A percentile compares a stretch with the other conserved stretches of the same genome.
phyloP scores from a whole-genome alignment of 2,113 vertebrate genomes.

The Caretta caretta region DNA sequence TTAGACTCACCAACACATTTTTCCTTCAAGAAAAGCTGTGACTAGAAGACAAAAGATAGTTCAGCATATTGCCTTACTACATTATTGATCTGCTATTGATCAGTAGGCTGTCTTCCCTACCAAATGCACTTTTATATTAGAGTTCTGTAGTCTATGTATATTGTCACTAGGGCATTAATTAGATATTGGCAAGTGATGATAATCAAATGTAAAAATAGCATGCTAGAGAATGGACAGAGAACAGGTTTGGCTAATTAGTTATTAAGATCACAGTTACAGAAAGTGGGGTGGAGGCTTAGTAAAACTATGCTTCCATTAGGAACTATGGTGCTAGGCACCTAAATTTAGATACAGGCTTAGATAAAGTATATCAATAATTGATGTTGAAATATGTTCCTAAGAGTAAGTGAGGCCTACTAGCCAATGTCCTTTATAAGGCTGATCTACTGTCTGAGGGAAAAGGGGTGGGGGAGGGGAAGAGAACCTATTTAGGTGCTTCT shows the following conservation, averaged over 20 bases:
- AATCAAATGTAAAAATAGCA: background rate
- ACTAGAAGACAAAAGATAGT: background rate
- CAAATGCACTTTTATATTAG: background rate
- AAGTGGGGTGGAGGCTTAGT: background rate
- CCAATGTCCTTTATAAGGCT: background rate
- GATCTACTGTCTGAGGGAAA: background rate
- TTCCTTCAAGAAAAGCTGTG: background rate
- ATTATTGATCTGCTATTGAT: background rate
- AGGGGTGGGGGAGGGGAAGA: background rate
- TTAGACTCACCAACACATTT: no score
- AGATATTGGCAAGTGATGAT: background rate
- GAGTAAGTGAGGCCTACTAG: background rate
- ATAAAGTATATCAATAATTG: background rate
- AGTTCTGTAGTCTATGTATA: background rate
- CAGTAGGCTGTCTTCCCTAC: background rate
- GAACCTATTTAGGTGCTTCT: background rate
- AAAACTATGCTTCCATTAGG: background rate
- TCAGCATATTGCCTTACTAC: fast-evolving
- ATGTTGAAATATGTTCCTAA: background rate
- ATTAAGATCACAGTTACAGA: background rate
- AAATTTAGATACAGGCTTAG: background rate
- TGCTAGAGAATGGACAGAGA: background rate
- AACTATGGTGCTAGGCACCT: background rate
- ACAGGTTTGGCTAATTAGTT: background rate
- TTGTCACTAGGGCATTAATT: background rate